Percentiles rank a stretch among this genome's conserved stretches.
These are phyloP conservation scores for Gymnodraco acuticeps DNA, from an alignment of 2,797 vertebrate species.

Conservation along the genomic window DNA sequence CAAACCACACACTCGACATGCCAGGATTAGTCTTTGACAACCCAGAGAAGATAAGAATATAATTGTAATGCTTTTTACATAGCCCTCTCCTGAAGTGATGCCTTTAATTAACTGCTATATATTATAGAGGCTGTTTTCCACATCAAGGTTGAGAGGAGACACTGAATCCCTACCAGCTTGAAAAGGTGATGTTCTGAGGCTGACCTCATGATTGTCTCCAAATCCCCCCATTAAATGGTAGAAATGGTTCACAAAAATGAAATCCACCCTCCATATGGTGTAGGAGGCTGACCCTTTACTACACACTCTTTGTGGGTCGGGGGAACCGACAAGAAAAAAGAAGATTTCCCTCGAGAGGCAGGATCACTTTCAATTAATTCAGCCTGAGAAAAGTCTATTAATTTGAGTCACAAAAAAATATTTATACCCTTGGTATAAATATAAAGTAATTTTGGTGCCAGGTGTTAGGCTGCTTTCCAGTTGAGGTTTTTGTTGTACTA, in stretches of 20 bases:
- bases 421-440: constrained; percentile 4
- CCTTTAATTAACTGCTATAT: constrained; percentile 24
- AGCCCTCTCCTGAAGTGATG: constrained; percentile 1
- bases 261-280: constrained; percentile 33
- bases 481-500: neutral
- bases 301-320: constrained; percentile 21
- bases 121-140: neutral
- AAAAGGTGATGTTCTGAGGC: constrained; percentile 16
- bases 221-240: constrained; percentile 39
- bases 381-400: constrained; percentile 2
- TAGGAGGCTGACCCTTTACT: constrained; percentile 33
- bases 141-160: constrained; percentile 1
- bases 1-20: constrained; percentile 32
- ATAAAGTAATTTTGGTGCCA: neutral
- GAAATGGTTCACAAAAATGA: constrained; percentile 30
- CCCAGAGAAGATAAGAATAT: constrained; percentile 26
- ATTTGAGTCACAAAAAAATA: constrained; percentile 17
- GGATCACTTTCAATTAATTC: constrained; percentile 48
- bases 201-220: constrained; percentile 26
- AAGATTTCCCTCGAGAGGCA: constrained; percentile 41
- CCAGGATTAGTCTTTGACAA: constrained; percentile 28
- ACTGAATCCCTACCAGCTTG: neutral
- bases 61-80: constrained; percentile 10
- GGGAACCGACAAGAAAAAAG: constrained; percentile 25
- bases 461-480: neutral